These are phyloP conservation scores for Bradysia coprophila DNA, from an alignment of 1,140 invertebrate species.

Conservation along the genomic window DNA sequence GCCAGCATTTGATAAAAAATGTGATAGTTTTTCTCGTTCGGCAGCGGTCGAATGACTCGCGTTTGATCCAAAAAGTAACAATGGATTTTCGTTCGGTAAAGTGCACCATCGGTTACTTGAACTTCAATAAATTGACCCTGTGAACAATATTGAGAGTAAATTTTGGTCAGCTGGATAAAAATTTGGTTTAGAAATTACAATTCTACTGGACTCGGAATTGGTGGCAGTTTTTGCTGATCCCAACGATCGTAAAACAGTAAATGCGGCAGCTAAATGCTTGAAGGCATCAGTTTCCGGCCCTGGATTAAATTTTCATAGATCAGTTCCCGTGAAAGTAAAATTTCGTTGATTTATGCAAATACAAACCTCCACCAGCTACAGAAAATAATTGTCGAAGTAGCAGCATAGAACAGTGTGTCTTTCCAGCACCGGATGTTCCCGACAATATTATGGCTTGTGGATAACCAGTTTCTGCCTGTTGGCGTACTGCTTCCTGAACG, in stretches of 20 bases:
- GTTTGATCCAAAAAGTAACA: constrained; percentile 86
- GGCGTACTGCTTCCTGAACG: constrained; percentile 78
- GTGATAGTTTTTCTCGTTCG: constrained; percentile 88
- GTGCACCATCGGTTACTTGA: constrained; percentile 85
- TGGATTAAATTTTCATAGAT: too few relatives aligned
- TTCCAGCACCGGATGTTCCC: constrained; percentile 84
- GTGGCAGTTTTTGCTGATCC: constrained; percentile 77
- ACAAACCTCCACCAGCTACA: constrained; percentile 79
- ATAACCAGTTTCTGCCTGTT: constrained; percentile 84
- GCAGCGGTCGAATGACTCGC: constrained; percentile 65
- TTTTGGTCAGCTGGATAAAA: not conserved
- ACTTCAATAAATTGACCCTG: constrained; percentile 93
- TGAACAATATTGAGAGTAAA: constrained; percentile 8
- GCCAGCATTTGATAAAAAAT: constrained; percentile 96
- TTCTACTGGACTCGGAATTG: constrained; percentile 85
- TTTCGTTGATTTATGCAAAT: too few relatives aligned
- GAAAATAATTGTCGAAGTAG: constrained; percentile 79
- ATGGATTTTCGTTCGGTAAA: constrained; percentile 90
- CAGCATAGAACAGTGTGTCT: constrained; percentile 85
- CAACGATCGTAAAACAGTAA: constrained; percentile 79
- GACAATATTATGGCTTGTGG: constrained; percentile 87
- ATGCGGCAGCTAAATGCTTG: constrained; percentile 84
- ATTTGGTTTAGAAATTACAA: constrained; percentile 37
- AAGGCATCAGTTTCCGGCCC: constrained; percentile 91
- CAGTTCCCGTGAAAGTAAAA: too few relatives aligned